phyloP scores from a whole-genome alignment of 2,888 invertebrate species.

The Calameuta filiformis region DNA sequence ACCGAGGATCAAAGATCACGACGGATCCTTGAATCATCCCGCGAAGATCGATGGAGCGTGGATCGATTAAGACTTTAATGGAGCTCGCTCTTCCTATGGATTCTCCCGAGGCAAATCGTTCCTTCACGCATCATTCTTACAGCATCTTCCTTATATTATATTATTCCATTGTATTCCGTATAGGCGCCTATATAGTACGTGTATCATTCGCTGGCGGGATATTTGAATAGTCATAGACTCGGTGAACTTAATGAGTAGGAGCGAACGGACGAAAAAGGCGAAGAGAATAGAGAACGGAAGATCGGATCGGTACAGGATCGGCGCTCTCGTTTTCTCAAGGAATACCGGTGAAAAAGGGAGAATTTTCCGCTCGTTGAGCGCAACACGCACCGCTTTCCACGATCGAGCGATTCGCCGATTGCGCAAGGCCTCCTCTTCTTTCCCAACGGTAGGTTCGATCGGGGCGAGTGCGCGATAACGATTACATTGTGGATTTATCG shows the following conservation, averaged over 20 bases:
- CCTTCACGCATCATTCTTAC: background rate
- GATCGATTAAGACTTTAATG: background rate
- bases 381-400: slow-evolving; percentile 55
- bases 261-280: slow-evolving; percentile 12
- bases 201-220: background rate
- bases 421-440: slow-evolving; percentile 46
- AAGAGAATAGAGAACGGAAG: slow-evolving; percentile 4
- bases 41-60: background rate
- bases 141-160: background rate
- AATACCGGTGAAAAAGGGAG: slow-evolving; percentile 13
- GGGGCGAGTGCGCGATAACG: slow-evolving; percentile 40
- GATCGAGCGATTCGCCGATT: slow-evolving; percentile 54
- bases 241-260: slow-evolving; percentile 8
- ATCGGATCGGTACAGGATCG: background rate
- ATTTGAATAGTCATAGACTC: background rate
- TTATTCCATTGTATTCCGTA: background rate
- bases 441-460: slow-evolving; percentile 39
- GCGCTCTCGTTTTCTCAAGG: background rate
- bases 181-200: background rate
- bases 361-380: slow-evolving; percentile 59
- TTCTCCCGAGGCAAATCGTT: background rate
- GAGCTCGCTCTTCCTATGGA: background rate
- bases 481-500: slow-evolving; percentile 35
- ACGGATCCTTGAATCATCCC: background rate
- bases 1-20: background rate